Evolutionary conservation across 2,113 vertebrate species (phyloP).

Genomic region (Dasyurus viverrinus): DNA sequence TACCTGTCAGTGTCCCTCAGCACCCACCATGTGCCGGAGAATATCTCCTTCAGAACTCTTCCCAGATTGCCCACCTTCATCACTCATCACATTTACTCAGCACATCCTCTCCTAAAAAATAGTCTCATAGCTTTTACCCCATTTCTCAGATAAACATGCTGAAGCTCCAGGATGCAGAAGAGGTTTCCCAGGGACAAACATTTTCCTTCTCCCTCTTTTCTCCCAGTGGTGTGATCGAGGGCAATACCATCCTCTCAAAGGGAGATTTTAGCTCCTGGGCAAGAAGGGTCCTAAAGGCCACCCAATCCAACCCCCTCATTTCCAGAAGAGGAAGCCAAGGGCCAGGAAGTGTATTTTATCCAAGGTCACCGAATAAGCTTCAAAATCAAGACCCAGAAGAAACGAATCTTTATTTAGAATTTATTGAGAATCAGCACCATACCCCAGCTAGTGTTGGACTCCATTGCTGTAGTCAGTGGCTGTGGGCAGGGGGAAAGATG

Average conservation of each 20-base stretch:
- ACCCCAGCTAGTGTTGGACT: background rate
- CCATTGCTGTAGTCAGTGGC: background rate
- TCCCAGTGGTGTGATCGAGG: background rate
- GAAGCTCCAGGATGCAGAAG: background rate
- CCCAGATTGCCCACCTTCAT: background rate
- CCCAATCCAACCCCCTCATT: background rate
- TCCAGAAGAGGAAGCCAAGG: background rate
- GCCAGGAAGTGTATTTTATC: background rate
- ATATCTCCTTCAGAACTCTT: no score
- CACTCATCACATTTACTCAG: background rate
- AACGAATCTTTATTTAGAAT: background rate
- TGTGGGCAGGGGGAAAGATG: background rate
- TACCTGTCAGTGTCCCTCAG: rapidly evolving
- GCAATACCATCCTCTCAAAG: background rate
- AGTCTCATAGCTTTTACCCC: background rate
- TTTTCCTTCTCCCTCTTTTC: background rate
- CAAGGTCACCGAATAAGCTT: background rate
- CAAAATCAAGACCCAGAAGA: background rate
- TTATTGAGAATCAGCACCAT: background rate
- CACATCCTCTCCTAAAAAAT: background rate
- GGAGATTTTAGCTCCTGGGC: background rate
- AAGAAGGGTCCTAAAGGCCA: background rate
- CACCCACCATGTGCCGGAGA: rapidly evolving
- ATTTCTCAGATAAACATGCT: background rate
- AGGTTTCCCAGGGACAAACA: background rate